These are phyloP conservation scores for Oscarella lobularis DNA, from an alignment of 37 sponge, comb jelly and placozoan species.

Conservation along the genomic window DNA sequence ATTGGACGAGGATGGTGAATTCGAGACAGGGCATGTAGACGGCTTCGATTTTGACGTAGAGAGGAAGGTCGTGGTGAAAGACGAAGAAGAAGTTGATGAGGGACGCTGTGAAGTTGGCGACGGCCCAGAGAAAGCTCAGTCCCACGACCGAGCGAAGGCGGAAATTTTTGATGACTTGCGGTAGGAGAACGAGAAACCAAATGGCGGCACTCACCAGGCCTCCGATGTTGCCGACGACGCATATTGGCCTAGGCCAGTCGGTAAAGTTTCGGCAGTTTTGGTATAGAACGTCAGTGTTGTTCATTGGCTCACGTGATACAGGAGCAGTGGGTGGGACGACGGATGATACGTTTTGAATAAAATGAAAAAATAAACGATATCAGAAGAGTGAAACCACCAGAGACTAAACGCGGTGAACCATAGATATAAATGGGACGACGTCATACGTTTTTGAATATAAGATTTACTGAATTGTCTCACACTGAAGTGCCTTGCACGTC, in stretches of 20 bases:
- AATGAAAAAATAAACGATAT: no score
- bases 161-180: constrained; percentile 33
- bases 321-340: no score
- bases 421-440: no score
- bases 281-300: not conserved
- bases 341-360: no score
- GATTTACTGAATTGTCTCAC: no score
- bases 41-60: constrained; percentile 11
- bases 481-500: no score
- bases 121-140: constrained; percentile 38
- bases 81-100: constrained; percentile 36
- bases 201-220: constrained; percentile 23
- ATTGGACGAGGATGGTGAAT: constrained; percentile 26
- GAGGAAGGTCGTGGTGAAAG: constrained; percentile 16
- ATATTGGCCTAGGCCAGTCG: constrained; percentile 10
- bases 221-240: constrained; percentile 14
- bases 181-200: constrained; percentile 34
- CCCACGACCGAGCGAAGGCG: constrained; percentile 20
- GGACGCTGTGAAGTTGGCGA: constrained; percentile 41
- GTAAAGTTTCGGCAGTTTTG: not conserved
- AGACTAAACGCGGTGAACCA: no score
- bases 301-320: no score
- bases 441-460: no score
- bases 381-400: no score
- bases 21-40: constrained; percentile 28